Base-by-base conservation (phyloP, 2,797 vertebrate species). In the Rhabdomys pumilio region DNA sequence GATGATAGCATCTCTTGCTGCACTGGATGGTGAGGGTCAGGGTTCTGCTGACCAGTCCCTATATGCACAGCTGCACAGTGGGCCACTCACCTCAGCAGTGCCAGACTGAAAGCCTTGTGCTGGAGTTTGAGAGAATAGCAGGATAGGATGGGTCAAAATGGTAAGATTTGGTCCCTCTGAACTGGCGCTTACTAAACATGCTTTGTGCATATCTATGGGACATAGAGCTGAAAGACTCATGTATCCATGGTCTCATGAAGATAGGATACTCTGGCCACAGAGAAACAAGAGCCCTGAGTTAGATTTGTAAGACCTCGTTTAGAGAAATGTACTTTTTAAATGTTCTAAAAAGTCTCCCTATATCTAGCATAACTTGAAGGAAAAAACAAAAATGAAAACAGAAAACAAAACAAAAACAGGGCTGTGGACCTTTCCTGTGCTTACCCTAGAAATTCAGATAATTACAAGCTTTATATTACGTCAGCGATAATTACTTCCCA, bases 391-490 rank as follows among this genome's bases (percentile, higher is more conserved):
- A 12, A 69, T 1, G 6, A 17, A 69, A 19, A 69, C 34, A 19
- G 34, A n/a, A 69, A 69, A 69, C 15, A 69, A 73, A 73, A 24
- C n/a, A 80, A 63, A 61, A 13, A 38, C n/a, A 38, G 84, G 41
- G 83, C 31, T 76, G 5, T 76, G 59, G 26, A 38, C 65, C 19
- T 19, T 81, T 96, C 38, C 53, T 82, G 75, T 90, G 57, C 34
- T 80, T 95, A 92, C 77, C 81, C 88, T 93, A 93, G 91, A 94
- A 89, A 77, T 81, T 31, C 17, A 63, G 44, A 9, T 53, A 93
- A 67, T 15, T 73, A 6, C 20, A 72, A 79, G 50, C 29, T 31
- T 87, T 77, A 10, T 44, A 82, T 47, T 79, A n/a, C 65, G 26
- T 63, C 47, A 50, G 38, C 13, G 63, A 53, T 22, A 31, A 77